These are phyloP conservation scores for Helleia helle DNA, from an alignment of 2,888 invertebrate genomes.

Conservation along the genomic window DNA sequence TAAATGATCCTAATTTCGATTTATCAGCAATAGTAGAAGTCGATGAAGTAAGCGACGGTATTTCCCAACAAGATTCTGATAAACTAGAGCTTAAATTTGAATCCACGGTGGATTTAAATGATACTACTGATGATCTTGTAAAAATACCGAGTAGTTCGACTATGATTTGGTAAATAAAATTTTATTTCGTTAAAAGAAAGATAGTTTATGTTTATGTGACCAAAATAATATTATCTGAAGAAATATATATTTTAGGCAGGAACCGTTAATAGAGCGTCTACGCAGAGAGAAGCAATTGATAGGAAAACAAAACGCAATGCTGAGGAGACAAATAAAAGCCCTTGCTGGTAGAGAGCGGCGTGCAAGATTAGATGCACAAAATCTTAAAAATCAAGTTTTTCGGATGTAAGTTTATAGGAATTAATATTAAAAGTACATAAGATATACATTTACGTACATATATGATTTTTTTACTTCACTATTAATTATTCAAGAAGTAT, in stretches of 20 bases:
- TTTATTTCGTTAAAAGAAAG: no score
- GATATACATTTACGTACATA: no score
- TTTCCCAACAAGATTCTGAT: slow-evolving; percentile 49
- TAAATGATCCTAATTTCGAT: slow-evolving; percentile 63
- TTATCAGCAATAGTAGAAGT: slow-evolving; percentile 64
- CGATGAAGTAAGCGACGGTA: slow-evolving; percentile 49
- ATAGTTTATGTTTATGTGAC: no score
- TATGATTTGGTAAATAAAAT: slow-evolving; percentile 48
- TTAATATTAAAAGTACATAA: no score
- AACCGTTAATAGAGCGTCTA: slow-evolving; percentile 56
- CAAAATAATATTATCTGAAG: not conserved
- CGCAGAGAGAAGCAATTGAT: slow-evolving; percentile 59
- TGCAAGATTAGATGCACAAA: slow-evolving; percentile 58
- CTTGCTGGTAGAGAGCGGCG: slow-evolving; percentile 56
- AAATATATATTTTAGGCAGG: slow-evolving; percentile 42
- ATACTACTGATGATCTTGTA: slow-evolving; percentile 41
- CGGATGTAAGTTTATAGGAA: slow-evolving; percentile 41
- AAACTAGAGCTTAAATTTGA: slow-evolving; percentile 56
- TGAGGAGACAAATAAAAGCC: slow-evolving; percentile 60
- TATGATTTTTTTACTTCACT: no score
- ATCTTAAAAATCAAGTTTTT: slow-evolving; percentile 60
- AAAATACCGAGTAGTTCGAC: slow-evolving; percentile 48
- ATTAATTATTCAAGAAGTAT: no score
- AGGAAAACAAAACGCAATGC: slow-evolving; percentile 54
- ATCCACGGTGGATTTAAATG: slow-evolving; percentile 45